Evolutionary conservation across 2,797 vertebrate genomes (phyloP).

Genomic region (Labroides dimidiatus): DNA sequence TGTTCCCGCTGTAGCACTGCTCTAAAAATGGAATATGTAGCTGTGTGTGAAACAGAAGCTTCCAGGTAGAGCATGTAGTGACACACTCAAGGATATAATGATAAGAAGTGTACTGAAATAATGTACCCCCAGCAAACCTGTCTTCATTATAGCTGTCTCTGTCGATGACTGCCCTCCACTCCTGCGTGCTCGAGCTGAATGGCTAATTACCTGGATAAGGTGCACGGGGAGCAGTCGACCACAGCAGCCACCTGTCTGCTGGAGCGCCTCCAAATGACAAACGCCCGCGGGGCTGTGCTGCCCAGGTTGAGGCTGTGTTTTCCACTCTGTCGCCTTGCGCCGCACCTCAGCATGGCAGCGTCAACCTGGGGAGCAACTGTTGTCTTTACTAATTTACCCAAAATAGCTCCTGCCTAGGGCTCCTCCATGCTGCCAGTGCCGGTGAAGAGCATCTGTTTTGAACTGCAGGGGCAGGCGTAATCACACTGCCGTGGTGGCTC

Average conservation of each 20-base stretch:
- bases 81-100: constrained; percentile 8
- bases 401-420: constrained; percentile 76
- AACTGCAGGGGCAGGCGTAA: constrained; percentile 74
- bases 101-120: constrained; percentile 45
- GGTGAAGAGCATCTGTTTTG: constrained; percentile 80
- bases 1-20: neutral
- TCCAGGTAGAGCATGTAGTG: neutral
- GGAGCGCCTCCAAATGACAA: constrained; percentile 79
- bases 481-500: constrained; percentile 61
- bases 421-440: constrained; percentile 63
- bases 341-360: constrained; percentile 72
- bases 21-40: neutral
- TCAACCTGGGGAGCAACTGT: constrained; percentile 79
- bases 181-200: constrained; percentile 59
- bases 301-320: constrained; percentile 75
- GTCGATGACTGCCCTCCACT: constrained; percentile 59
- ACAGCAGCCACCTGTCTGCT: constrained; percentile 75
- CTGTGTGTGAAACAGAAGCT: constrained; percentile 4
- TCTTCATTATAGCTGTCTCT: constrained; percentile 67
- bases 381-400: constrained; percentile 83
- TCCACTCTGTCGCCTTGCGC: constrained; percentile 77
- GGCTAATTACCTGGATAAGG: constrained; percentile 77
- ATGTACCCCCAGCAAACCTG: constrained; percentile 39
- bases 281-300: constrained; percentile 65
- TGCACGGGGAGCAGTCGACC: constrained; percentile 64